phyloP scores from a whole-genome alignment of 2,888 invertebrate species.

The Aradus depressus region DNA sequence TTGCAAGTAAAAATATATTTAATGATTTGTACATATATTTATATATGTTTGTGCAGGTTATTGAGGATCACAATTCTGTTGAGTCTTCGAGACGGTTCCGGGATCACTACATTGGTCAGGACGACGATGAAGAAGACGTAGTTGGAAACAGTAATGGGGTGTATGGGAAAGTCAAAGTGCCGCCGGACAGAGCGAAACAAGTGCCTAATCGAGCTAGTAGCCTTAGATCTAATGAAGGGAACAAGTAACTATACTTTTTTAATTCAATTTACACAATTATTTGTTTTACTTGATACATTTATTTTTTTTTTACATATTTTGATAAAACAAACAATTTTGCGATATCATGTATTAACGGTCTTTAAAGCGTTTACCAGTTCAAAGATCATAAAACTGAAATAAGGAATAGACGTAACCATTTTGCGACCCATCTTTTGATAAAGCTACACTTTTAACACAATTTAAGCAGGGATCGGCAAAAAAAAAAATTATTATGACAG shows the following conservation, averaged over 20 bases:
- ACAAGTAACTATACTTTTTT: constrained; percentile 19
- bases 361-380: too few species aligned
- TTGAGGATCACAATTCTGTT: constrained; percentile 39
- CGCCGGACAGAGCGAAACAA: constrained; percentile 31
- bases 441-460: too few species aligned
- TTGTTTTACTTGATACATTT: background rate
- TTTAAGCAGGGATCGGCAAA: too few species aligned
- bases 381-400: too few species aligned
- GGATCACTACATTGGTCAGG: constrained; percentile 38
- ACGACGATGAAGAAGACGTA: constrained; percentile 48
- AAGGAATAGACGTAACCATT: too few species aligned
- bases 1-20: too few species aligned
- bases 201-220: constrained; percentile 25
- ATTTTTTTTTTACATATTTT: background rate
- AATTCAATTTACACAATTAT: background rate
- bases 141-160: constrained; percentile 34
- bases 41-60: constrained; percentile 25
- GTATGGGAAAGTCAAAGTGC: constrained; percentile 35
- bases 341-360: too few species aligned
- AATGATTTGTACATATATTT: constrained; percentile 11
- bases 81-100: constrained; percentile 46
- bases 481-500: too few species aligned
- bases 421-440: too few species aligned
- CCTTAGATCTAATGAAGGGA: constrained; percentile 19
- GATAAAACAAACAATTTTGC: too few species aligned